Base-by-base conservation (phyloP, 2,888 invertebrate species). In the Epinotia bilunana region DNA sequence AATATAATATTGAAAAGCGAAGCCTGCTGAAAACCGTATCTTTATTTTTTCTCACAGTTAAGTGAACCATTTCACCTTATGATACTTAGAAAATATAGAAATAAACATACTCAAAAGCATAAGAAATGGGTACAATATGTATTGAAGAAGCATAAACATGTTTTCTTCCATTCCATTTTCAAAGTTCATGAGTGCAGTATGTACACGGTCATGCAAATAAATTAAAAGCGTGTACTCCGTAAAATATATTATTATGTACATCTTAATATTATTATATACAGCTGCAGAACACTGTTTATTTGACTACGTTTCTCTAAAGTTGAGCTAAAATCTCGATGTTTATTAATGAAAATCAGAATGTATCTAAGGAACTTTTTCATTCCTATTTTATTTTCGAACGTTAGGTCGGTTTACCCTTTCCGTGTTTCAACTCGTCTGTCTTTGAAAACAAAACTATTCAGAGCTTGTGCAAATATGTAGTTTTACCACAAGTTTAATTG, bases 381-480 rank as follows among this genome's bases (percentile, higher is more conserved):
- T 62, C 18, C 6, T 9, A 55, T 67, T 57, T 67, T 33, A 53
- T 33, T 39, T 55, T 20, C 2, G 6, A 13, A 67, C 16, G 20
- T 55, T 57, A 39, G 57, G 28, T 43, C 18, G 13, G 68, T 68
- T 58, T 57, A 58, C 68, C 58, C 39, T 55, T 57, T 58, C 23
- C 20, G 16, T 20, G 57, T 68, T 23, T 16, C 9, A 18, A 68
- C 68, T 57, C 20, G 2, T 13, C 16, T 61, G 23, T 58, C 57
- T 68, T 69, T 63, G 57, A 69, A 74, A 57, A 57, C 62, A 57
- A 69, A 61, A 49, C 67, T 39, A 61, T 63, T 46, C n/a, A 20
- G 33, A 68, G 73, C 33, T 53, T 57, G 23, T 58, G 73, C 69
- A 63, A 74, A 74, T 69, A 63, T 69, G 74, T 46, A 62, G 73